Percentiles rank a stretch among this genome's conserved stretches.
phyloP scores from a whole-genome alignment of 2,888 invertebrate species.

The Pachymerium ferrugineum region DNA sequence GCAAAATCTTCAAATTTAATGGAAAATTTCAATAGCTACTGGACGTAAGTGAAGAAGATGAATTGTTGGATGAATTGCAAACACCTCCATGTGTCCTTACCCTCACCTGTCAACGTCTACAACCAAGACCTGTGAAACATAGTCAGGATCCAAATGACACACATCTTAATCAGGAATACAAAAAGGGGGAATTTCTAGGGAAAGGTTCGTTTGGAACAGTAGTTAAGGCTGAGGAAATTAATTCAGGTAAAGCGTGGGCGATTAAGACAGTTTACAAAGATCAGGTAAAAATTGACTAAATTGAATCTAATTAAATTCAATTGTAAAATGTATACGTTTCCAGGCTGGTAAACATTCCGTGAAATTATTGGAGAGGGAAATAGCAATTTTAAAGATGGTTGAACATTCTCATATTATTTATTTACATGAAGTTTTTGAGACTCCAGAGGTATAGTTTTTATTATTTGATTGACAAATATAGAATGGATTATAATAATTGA shows the following conservation, averaged over 20 bases:
- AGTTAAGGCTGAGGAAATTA: neutral
- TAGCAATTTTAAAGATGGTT: conserved; percentile 55
- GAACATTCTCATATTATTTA: conserved; percentile 55
- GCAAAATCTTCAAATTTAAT: neutral
- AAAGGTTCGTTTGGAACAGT: conserved; percentile 28
- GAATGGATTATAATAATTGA: neutral
- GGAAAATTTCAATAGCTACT: neutral
- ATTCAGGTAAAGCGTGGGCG: neutral
- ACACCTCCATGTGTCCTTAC: conserved; percentile 17
- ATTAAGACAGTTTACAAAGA: conserved; percentile 27
- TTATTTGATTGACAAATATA: neutral
- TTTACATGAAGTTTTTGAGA: conserved; percentile 54
- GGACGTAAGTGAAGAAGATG: neutral
- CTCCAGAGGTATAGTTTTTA: conserved; percentile 48
- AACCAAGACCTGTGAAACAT: conserved; percentile 14
- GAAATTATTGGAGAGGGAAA: conserved; percentile 52
- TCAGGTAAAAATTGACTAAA: neutral
- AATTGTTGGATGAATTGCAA: neutral
- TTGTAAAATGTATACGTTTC: neutral
- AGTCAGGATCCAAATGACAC: neutral
- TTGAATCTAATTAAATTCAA: neutral
- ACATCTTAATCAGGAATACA: neutral
- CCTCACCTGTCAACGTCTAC: conserved; percentile 17
- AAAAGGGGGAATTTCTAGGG: conserved; percentile 28
- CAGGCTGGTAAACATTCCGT: conserved; percentile 39